Base-by-base conservation (phyloP, 2,888 invertebrate species). In the Galerucella calmariensis region DNA sequence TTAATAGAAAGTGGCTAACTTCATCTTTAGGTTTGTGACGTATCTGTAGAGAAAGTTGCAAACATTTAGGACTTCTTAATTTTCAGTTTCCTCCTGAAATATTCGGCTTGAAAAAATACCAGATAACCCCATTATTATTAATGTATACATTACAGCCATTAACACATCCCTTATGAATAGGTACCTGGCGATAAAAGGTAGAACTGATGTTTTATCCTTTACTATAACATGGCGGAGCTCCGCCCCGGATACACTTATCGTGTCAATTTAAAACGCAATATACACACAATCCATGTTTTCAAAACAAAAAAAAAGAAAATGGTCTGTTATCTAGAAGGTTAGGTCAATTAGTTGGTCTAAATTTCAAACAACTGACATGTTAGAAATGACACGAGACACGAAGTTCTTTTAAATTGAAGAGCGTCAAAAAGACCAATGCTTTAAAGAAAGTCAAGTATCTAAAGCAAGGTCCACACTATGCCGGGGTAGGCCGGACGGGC, bases 211-310 rank as follows among this genome's bases (percentile, higher is more conserved):
- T 81, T 82, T 86, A 86, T 85, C 85, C 81, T 80, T 79, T 75
- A 79, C 80, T 81, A 83, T 82, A 85, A 85, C 85, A 85, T 85
- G 85, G 85, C 84, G 85, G 83, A 82, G 85, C 84, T 82, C 84
- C 85, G 82, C 85, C 85, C 85, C 83, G 86, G 86, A 86, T 85
- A 79, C 79, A 76, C 78, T 77, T 78, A 84, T 84, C 84, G 84
- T 85, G 85, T 84, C 83, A 82, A 81, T 82, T 77, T 79, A 76
- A 77, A 78, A 78, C 76, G 78, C 71, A 74, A 75, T 73, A 74
- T 79, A 73, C 76, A 27, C 62, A 61, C 51, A 66, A 59, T n/a
- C 48, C 65, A 69, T 65, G 58, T 56, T 56, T 56, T 10, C 20
- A 56, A 56, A 20, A 56, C 56, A 5, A 16, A 16, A 56, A 56